Evolutionary conservation across 2,113 vertebrate genomes (phyloP).

Genomic region (Bothrops jararaca): DNA sequence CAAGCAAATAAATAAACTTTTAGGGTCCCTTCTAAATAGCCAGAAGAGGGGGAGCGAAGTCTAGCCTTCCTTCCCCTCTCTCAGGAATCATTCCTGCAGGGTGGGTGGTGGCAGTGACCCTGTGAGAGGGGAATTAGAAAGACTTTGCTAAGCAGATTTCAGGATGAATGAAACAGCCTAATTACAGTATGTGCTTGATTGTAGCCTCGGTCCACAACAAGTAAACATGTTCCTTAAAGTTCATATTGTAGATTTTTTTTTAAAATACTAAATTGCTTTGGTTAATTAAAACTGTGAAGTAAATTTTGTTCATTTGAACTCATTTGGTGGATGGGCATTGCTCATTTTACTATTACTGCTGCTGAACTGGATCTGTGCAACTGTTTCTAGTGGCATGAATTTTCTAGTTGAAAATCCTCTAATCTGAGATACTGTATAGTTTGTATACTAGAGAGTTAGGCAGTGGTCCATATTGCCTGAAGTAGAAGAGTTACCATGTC

Average conservation of each 20-base stretch:
- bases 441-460: not conserved
- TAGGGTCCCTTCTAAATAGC: not conserved
- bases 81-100: not conserved
- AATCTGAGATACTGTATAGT: rapidly evolving
- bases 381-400: not conserved
- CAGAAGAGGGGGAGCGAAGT: not conserved
- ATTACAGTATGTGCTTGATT: not conserved
- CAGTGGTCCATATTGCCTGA: not conserved
- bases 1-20: not conserved
- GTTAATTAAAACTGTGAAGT: conserved; percentile 9
- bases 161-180: not conserved
- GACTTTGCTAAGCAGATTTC: not conserved
- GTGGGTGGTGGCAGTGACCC: not conserved
- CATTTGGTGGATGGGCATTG: not conserved
- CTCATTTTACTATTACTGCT: not conserved
- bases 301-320: not conserved
- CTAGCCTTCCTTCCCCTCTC: not conserved
- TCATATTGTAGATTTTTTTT: not conserved
- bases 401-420: not conserved
- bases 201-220: not conserved
- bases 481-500: not conserved
- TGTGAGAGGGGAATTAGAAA: not conserved
- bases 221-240: not conserved
- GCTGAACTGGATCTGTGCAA: conserved; percentile 20
- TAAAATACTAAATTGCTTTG: not conserved